phyloP scores from a whole-genome alignment of 2,888 invertebrate genomes.

The Arrhopalites spinosus region DNA sequence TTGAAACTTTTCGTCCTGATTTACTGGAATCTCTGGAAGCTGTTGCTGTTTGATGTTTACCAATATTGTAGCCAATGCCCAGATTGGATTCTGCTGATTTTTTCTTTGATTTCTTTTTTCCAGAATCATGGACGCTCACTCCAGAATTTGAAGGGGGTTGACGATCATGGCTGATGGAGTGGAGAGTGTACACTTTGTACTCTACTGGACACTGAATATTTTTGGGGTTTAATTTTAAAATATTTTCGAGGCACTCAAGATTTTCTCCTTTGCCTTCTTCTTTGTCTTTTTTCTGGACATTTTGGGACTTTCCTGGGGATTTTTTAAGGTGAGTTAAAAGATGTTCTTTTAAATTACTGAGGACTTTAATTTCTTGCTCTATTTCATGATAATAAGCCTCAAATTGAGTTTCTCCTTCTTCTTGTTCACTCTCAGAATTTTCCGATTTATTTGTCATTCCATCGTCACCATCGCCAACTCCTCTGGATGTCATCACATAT shows the following conservation, averaged over 20 bases:
- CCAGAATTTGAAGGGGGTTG: background rate
- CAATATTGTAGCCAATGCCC: background rate
- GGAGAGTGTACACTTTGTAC: slow-evolving; percentile 22
- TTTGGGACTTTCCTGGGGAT: background rate
- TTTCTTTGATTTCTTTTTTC: background rate
- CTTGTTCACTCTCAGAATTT: background rate
- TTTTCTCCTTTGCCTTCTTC: background rate
- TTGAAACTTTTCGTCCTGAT: no score
- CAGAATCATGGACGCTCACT: no score
- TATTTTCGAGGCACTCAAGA: no score
- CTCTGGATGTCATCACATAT: no score
- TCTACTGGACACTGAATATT: background rate
- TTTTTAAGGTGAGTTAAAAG: background rate
- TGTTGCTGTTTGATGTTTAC: background rate
- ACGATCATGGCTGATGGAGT: slow-evolving; percentile 1
- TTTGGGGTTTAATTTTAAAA: background rate
- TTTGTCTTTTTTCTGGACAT: background rate
- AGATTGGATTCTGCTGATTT: background rate
- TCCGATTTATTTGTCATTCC: no score
- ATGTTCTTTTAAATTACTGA: slow-evolving; percentile 11
- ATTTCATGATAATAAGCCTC: slow-evolving; percentile 8
- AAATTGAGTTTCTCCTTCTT: background rate
- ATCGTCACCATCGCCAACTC: no score
- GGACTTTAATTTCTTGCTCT: slow-evolving; percentile 17
- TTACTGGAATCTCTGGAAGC: no score